Conservation (phyloP, 2,797 vertebrate species). For the Mormyrus hasselquistii region DNA sequence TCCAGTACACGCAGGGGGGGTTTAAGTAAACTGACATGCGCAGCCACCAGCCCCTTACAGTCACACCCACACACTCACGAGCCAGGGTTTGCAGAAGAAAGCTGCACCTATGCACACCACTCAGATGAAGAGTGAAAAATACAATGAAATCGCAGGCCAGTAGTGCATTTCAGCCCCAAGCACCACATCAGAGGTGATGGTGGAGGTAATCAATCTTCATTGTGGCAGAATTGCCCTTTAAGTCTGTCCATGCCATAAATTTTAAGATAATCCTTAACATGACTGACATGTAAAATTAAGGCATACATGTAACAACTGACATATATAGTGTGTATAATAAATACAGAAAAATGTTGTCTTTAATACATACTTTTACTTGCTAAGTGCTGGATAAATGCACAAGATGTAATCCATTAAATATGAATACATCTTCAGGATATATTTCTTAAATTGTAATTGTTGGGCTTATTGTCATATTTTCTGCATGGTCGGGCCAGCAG, state of each 20-base stretch:
- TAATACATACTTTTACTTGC: not conserved
- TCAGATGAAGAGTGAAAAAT: not conserved
- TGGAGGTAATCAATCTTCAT: not conserved
- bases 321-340: not conserved
- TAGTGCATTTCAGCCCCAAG: not conserved
- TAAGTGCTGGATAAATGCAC: not conserved
- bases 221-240: not conserved
- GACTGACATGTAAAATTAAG: not conserved
- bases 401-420: not conserved
- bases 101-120: not conserved
- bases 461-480: not conserved
- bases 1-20: not conserved
- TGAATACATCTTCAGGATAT: not conserved
- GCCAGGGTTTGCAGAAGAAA: not conserved
- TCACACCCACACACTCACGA: not conserved
- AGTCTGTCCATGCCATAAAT: not conserved
- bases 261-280: not conserved
- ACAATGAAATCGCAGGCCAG: not conserved
- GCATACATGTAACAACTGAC: not conserved
- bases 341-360: not conserved
- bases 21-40: constrained; percentile 33
- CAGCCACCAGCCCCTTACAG: constrained; percentile 13
- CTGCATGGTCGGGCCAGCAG: not conserved
- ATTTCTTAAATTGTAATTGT: constrained; percentile 15
- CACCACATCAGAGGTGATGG: not conserved